Conservation (phyloP, 2,113 vertebrate species). For the Anser cygnoides region DNA sequence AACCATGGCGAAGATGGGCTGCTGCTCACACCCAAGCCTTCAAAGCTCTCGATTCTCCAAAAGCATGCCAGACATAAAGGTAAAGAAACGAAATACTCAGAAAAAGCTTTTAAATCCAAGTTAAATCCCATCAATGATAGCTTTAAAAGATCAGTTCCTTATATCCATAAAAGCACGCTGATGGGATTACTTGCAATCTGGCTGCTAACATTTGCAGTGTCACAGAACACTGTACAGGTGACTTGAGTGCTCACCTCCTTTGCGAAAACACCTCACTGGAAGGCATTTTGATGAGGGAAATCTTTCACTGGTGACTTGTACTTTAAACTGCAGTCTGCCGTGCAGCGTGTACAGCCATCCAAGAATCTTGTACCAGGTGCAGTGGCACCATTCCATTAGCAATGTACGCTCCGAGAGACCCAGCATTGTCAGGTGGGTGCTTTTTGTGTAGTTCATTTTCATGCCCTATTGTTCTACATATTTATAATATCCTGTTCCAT, state of each 20-base stretch:
- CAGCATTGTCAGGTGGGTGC: not conserved
- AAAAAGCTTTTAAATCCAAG: constrained; percentile 52
- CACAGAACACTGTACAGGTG: not conserved
- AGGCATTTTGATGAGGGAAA: not conserved
- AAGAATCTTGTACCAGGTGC: not conserved
- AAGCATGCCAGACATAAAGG: not conserved
- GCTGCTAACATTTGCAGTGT: constrained; percentile 46
- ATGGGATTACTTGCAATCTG: constrained; percentile 47
- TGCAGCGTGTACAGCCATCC: not conserved
- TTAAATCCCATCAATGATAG: constrained; percentile 43
- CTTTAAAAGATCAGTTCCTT: constrained; percentile 63
- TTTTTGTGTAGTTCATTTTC: constrained; percentile 39
- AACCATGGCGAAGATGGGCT: not conserved
- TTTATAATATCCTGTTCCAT: constrained; percentile 74
- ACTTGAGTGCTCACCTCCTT: not conserved
- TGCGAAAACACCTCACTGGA: not conserved
- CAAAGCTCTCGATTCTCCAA: not conserved
- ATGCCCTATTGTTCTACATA: constrained; percentile 62
- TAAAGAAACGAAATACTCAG: constrained; percentile 25
- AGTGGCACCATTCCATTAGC: constrained; percentile 2
- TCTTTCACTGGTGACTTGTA: not conserved
- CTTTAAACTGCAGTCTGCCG: not conserved
- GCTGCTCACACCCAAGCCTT: not conserved
- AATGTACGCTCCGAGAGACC: constrained; percentile 12
- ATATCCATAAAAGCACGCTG: constrained; percentile 37